phyloP scores from a whole-genome alignment of 2,888 invertebrate genomes.

The Hyalella azteca region DNA sequence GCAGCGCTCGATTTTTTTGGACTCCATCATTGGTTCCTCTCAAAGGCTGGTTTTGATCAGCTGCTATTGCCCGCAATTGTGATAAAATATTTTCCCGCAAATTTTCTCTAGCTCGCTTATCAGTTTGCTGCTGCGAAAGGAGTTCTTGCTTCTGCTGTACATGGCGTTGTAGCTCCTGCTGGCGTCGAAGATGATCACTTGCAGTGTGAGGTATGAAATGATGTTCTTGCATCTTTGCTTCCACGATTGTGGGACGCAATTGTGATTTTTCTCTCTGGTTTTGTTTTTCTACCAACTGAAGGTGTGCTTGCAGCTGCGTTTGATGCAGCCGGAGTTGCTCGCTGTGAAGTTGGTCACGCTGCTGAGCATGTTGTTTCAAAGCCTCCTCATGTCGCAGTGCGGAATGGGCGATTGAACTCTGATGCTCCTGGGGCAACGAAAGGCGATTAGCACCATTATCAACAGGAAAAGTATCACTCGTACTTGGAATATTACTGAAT shows the following conservation, averaged over 20 bases:
- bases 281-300: constrained; percentile 3
- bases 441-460: no score
- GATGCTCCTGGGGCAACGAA: no score
- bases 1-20: not conserved
- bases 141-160: not conserved
- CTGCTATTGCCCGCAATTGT: not conserved
- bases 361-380: not conserved
- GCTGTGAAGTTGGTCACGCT: not conserved
- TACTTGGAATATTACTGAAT: not conserved
- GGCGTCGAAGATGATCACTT: not conserved
- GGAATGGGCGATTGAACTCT: not conserved
- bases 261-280: not conserved
- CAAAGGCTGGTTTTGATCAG: not conserved
- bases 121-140: not conserved
- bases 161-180: not conserved
- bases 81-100: constrained; percentile 9
- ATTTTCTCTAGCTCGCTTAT: not conserved
- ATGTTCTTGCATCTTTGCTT: constrained; percentile 14
- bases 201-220: constrained; percentile 5
- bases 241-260: constrained; percentile 6
- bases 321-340: constrained; percentile 5
- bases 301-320: not conserved
- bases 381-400: not conserved
- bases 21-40: not conserved
- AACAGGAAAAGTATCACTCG: no score